These are phyloP conservation scores for Osmerus mordax DNA, from an alignment of 2,113 vertebrate species.

Conservation along the genomic window DNA sequence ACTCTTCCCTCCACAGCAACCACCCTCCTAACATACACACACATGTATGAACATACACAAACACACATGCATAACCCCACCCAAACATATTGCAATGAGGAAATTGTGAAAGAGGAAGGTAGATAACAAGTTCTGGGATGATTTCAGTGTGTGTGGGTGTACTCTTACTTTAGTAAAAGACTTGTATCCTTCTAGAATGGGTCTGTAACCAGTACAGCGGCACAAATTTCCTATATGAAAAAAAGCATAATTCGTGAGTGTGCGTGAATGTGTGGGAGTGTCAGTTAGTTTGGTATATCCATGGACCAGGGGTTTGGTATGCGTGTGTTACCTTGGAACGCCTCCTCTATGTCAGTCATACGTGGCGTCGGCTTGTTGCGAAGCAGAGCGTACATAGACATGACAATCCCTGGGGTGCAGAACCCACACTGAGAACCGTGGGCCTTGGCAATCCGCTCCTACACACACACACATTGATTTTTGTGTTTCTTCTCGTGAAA, in stretches of 20 bases:
- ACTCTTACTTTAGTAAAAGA: conserved; percentile 81
- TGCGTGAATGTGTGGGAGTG: too few species aligned
- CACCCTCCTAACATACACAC: conserved; percentile 32
- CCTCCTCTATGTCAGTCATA: conserved; percentile 78
- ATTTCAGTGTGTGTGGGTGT: neutral
- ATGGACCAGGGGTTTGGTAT: neutral
- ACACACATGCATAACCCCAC: neutral
- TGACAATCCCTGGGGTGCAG: conserved; percentile 87
- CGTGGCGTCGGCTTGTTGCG: conserved; percentile 74
- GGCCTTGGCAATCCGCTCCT: conserved; percentile 86
- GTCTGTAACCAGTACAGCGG: conserved; percentile 85
- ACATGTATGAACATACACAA: neutral
- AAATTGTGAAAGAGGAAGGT: too few species aligned
- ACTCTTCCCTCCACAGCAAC: conserved; percentile 69
- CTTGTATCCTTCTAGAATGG: conserved; percentile 84
- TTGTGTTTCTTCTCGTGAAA: too few species aligned
- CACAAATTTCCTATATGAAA: conserved; percentile 75
- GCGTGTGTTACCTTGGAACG: conserved; percentile 78
- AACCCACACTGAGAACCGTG: conserved; percentile 90
- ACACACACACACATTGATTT: neutral
- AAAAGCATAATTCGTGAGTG: too few species aligned
- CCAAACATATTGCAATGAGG: neutral
- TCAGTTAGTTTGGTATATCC: too few species aligned
- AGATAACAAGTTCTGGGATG: too few species aligned
- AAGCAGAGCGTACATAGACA: conserved; percentile 86